Evolutionary conservation across 2,797 vertebrate species (phyloP), one percentile per base, ranked within the genome.

Genomic region (Urocyon cinereoargenteus): DNA sequence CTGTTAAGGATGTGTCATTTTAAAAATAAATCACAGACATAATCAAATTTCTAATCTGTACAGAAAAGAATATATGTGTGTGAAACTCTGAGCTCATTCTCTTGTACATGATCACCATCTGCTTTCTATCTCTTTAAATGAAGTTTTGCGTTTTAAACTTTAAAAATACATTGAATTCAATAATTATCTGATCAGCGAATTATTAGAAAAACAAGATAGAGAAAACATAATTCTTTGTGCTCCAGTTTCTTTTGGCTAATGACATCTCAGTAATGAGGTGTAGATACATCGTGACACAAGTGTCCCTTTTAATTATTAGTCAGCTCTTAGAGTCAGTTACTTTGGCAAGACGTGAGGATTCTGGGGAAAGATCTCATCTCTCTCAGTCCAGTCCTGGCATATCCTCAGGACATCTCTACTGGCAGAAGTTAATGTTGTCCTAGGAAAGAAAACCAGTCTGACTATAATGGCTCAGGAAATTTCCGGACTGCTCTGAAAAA

Each of bases 101-200:
- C 75, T 93, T 78, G 7, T n/a, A 55, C 24, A 75, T 9, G 70
- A 90, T 93, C 18, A 92, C 93, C 88, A 94, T 81, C 91, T 97
- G 93, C 62, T 94, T 94, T 96, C 84, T 96, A 53, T 64, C 94
- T 82, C 21, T 94, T 90, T 95, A 81, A 59, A 85, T 95, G n/a
- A 91, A 81, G 28, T 62, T 95, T 96, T 92, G 96, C 49, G 97
- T 90, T 92, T 66, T 5, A 93, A 40, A 31, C 3, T 91, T 88
- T 95, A 70, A 96, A 93, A 96, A 68, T 91, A 66, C 21, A 70
- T 86, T 77, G 64, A 70, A 95, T 85, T 91, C 22, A 24, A 36
- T 77, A 88, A 53, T 78, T 91, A 64, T 40, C 49, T 96, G 24
- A 90, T 15, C 8, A 57, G 57, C 84, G 85, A 90, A 91, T 95